Base-by-base conservation (phyloP, 2,113 vertebrate genomes). In the Tinamus guttatus region DNA sequence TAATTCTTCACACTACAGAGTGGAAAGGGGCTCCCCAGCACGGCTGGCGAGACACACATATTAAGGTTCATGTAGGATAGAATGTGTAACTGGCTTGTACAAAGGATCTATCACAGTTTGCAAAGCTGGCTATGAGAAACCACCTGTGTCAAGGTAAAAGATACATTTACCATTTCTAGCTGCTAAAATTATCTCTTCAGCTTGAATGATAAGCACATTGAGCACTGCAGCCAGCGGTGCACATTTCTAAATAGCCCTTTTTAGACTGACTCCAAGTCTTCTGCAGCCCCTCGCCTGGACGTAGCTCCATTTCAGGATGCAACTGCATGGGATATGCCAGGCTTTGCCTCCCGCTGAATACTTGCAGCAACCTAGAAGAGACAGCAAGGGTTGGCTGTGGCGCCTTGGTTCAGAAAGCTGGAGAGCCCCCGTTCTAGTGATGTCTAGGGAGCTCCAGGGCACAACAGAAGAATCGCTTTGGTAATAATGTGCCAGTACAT, bases 261-360 rank as follows among this genome's bases (percentile, higher is more conserved):
- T 10, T 1, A 38, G 49, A 52, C 34, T 1, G 1, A 34, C 20
- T 71, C 34, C 32, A 11, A 32, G 4, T 9, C 41, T 13, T 6
- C 5, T 30, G 7, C 0, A 1, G 30, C 10, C n/a, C 51, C 56
- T 7, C 58, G 9, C 10, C 32, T 17, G 0, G 34, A 9, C 2
- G 22, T 4, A 28, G 11, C 60, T 47, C 51, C 7, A 0, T 0
- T 6, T 34, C 25, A 41, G 47, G 32, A 76, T 32, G 2, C 0
- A 16, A 59, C 9, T 5, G 7, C 28, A 0, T 14, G 5, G 38
- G 43, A 6, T 2, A 30, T 59, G 32, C 14, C 62, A 49, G n/a
- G 40, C 41, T 73, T 38, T 5, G 63, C 18, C 30, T 75, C 19
- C 65, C 63, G 38, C 21, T 13, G 32, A 24, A 19, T 51, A 59